Base-by-base conservation (phyloP, 2,797 vertebrate species). In the Babyrousa celebensis region DNA sequence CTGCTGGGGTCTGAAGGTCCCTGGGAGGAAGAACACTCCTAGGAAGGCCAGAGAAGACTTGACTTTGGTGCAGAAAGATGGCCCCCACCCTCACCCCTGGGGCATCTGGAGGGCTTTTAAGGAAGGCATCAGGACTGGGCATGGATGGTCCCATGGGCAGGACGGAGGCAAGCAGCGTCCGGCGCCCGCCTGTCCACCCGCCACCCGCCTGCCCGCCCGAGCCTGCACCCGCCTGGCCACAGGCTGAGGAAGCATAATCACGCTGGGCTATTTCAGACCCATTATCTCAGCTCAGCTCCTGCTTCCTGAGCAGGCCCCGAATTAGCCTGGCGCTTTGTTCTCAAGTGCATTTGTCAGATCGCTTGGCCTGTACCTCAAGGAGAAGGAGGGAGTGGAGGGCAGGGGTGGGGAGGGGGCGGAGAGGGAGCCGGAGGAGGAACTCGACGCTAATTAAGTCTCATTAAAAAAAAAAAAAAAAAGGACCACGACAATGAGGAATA, bases 381-480 rank as follows among this genome's bases (percentile, higher is more conserved):
- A 98, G 85, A 91, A 95, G 96, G 89, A 96, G 91, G 6, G 32
- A 84, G 95, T 48, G 43, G 43, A 52, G 17, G 5, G 93, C 95
- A 78, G 2, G 12, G 85, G 60, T 83, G 67, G 68, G 60, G 78
- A 86, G 93, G 96, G 96, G 32, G 68, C 96, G 94, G 78, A 92
- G 93, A 29, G 9, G 97, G 96, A 80, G 93, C 93, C 67, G 85
- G 97, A 97, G 97, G 98, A 98, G 97, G 98, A 98, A 98, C 98
- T 98, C 97, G 84, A 98, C 89, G 97, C 97, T 98, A 98, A 98
- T 98, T 98, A 98, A 98, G 97, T 98, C 98, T 98, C 97, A 98
- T 98, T 98, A 97, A 97, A 97, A 98, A 98, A 98, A 97, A 94
- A 98, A 48, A 48, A 48, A 10, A 10, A 48, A 36, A 36, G 36